Percentiles rank a stretch among this genome's conserved stretches.
phyloP scores from a whole-genome alignment of 2,113 vertebrate species.

The Poeciliopsis turrubarensis region DNA sequence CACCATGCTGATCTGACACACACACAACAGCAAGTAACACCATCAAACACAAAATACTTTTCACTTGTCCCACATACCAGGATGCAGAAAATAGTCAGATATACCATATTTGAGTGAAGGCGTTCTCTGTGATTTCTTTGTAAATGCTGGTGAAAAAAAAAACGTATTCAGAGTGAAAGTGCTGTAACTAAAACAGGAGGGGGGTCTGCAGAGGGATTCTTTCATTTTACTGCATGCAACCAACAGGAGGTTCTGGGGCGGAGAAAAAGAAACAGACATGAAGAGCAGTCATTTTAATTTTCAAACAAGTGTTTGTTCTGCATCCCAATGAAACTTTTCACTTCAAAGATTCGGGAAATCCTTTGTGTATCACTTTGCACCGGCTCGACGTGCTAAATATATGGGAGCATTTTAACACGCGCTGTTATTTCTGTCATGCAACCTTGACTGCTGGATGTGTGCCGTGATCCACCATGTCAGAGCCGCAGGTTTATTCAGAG shows the following conservation, averaged over 20 bases:
- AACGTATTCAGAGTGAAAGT: slow-evolving; percentile 35
- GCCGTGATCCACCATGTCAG: slow-evolving; percentile 18
- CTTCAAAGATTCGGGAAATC: slow-evolving; percentile 45
- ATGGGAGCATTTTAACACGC: neutral
- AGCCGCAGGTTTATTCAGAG: slow-evolving; percentile 7
- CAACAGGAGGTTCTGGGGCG: slow-evolving; percentile 50
- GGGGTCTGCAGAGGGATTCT: slow-evolving; percentile 45
- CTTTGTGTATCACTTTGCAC: neutral
- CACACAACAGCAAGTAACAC: slow-evolving; percentile 9
- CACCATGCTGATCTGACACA: slow-evolving; percentile 17
- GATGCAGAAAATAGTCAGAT: slow-evolving; percentile 27
- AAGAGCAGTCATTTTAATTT: slow-evolving; percentile 58
- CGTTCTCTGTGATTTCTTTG: slow-evolving; percentile 45
- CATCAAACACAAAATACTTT: slow-evolving; percentile 37
- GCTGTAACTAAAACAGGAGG: slow-evolving; percentile 53
- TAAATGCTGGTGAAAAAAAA: slow-evolving; percentile 42
- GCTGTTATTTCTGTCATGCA: slow-evolving; percentile 22
- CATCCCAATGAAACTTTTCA: slow-evolving; percentile 38
- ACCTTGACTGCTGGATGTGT: slow-evolving; percentile 3
- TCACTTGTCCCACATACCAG: slow-evolving; percentile 37
- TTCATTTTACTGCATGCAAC: slow-evolving; percentile 38
- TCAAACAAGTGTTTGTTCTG: slow-evolving; percentile 57
- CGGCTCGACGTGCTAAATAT: neutral
- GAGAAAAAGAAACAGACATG: slow-evolving; percentile 12
- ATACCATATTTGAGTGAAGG: slow-evolving; percentile 36